Evolutionary conservation across 2,797 vertebrate species (phyloP), one percentile per base, ranked within the genome.

Genomic region (Decapterus maruadsi): DNA sequence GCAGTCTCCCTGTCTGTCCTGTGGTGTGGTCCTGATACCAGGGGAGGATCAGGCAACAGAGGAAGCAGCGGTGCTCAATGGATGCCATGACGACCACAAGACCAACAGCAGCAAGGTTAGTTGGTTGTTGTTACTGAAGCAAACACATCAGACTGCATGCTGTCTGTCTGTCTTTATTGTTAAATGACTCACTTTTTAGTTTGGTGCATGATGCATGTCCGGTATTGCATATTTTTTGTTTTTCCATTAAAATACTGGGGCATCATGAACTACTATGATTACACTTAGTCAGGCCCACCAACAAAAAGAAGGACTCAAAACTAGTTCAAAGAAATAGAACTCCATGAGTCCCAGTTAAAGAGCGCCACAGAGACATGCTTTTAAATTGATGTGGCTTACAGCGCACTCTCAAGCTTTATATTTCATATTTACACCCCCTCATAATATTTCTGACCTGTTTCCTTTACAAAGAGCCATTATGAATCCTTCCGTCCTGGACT

Each of bases 51-150:
- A 89, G 72, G 91, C 88, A 76, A 73, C 91, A 86, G 96, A 97
- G 60, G 96, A 96, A 81, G 95, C 90, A 75, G 75, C 93, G 9
- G 91, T 95, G 72, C 95, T 94, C 86, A 97, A 97, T 57, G 96
- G 96, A 86, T 95, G 96, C 93, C 95, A 95, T 81, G 97, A 98
- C 26, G 96, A 99, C 81, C 95, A 90, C 86, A 97, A 95, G 90
- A 82, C 71, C 51, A 95, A 84, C 83, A 94, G 75, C 87, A 83
- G 63, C 0, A 97, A 97, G 96, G 97, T 97, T 91, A 72, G 78
- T 4, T n/a, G 57, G 60, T 26, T 75, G 57, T 76, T 69, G 16
- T 58, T 38, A 64, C 40, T 22, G 11, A 46, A 51, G 20, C 54
- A 48, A 59, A 53, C 29, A 34, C 19, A 73, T 60, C 42, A 34